Evolutionary conservation across 1,140 invertebrate species (phyloP).

Genomic region (Akabosia matsudoensis): DNA sequence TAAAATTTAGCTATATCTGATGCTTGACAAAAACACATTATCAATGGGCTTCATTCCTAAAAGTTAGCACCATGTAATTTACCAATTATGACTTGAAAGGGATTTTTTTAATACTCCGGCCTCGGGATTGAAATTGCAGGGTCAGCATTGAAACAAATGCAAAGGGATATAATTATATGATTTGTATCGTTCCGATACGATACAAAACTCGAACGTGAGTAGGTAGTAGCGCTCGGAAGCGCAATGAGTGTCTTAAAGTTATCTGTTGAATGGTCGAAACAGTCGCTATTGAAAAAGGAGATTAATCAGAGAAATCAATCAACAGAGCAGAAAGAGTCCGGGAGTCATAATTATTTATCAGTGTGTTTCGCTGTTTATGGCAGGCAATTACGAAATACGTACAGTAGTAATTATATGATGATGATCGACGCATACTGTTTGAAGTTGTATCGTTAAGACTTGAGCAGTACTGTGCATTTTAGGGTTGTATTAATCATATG

Average conservation of each 20-base stretch:
- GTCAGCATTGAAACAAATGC: not conserved
- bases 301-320: slow-evolving; percentile 24
- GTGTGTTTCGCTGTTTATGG: not conserved
- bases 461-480: too few species aligned
- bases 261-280: too few species aligned
- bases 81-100: slow-evolving; percentile 20
- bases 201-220: not conserved
- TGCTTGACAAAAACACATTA: slow-evolving; percentile 19
- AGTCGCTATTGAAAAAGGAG: not conserved
- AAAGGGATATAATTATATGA: slow-evolving; percentile 9
- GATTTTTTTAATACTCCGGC: not conserved
- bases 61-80: slow-evolving; percentile 12
- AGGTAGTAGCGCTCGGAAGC: not conserved
- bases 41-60: not conserved
- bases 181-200: slow-evolving; percentile 9
- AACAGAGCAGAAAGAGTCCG: not conserved
- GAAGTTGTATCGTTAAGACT: not conserved
- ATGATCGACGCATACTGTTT: not conserved
- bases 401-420: slow-evolving; percentile 12
- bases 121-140: slow-evolving; percentile 15
- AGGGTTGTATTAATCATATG: not conserved
- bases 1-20: not conserved
- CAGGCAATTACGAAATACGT: slow-evolving; percentile 18
- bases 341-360: slow-evolving; percentile 20
- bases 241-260: too few species aligned